Evolutionary conservation across 1,140 invertebrate species (phyloP).

Genomic region (Brachionus manjavacas): DNA sequence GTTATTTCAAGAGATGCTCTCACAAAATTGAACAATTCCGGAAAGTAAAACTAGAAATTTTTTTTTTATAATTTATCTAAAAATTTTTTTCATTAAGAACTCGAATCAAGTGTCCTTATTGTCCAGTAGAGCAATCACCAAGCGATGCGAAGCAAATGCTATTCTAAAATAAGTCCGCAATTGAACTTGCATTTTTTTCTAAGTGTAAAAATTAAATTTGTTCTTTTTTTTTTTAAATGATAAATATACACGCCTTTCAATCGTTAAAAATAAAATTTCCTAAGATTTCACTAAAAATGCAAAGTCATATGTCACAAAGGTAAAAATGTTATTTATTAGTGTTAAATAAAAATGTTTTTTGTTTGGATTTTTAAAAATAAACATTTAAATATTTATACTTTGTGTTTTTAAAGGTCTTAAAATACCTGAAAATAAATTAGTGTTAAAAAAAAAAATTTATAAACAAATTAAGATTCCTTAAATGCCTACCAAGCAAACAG

Average conservation of each 20-base stretch:
- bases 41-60: background rate
- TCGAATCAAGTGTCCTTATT: constrained; percentile 42
- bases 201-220: background rate
- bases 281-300: background rate
- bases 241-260: background rate
- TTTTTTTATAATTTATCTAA: background rate
- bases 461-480: background rate
- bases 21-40: constrained; percentile 69
- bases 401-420: background rate
- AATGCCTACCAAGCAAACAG: background rate
- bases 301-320: background rate
- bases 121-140: constrained; percentile 31
- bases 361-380: background rate
- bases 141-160: constrained; percentile 30
- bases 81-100: background rate
- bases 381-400: background rate
- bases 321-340: constrained; percentile 2
- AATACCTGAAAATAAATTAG: background rate
- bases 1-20: constrained; percentile 94
- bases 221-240: constrained; percentile 15
- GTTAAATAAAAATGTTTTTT: constrained; percentile 14
- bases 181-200: background rate
- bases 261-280: background rate
- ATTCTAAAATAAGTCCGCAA: constrained; percentile 14
- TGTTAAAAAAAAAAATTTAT: background rate